A percentile compares a stretch with the other conserved stretches of the same genome.
phyloP scores from a whole-genome alignment of 2,888 invertebrate species.

The Strigamia maritima region DNA sequence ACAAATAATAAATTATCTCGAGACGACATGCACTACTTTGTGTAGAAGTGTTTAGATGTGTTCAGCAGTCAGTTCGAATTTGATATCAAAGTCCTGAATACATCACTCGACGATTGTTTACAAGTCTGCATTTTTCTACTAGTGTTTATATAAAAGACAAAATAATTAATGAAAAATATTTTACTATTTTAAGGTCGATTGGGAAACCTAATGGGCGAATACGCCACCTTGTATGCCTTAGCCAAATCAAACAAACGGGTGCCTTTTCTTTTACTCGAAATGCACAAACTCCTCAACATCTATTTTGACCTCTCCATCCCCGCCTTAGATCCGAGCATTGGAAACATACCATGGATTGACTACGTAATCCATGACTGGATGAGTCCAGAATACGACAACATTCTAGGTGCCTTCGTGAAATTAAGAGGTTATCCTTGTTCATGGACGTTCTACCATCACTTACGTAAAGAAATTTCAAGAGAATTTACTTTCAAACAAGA shows the following conservation, averaged over 20 bases:
- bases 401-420: background rate
- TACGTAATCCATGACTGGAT: conserved; percentile 25
- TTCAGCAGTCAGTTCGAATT: too few relatives aligned
- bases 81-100: too few relatives aligned
- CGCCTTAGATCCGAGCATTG: background rate
- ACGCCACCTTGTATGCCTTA: conserved; percentile 42
- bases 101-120: too few relatives aligned
- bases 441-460: conserved; percentile 38
- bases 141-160: too few relatives aligned
- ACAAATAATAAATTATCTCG: too few relatives aligned
- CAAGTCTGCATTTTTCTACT: too few relatives aligned
- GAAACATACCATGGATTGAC: background rate
- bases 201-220: conserved; percentile 43
- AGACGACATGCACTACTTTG: too few relatives aligned
- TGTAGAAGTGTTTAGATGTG: too few relatives aligned
- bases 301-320: conserved; percentile 30
- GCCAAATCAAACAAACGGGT: conserved; percentile 26
- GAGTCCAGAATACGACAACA: background rate
- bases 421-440: conserved; percentile 35
- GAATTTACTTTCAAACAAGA: conserved; percentile 35
- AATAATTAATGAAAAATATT: too few relatives aligned
- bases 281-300: background rate
- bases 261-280: background rate
- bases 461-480: background rate
- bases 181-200: too few relatives aligned